A percentile compares a stretch with the other conserved stretches of the same genome.
Conservation (phyloP, 2,113 vertebrate genomes). For the Narcine bancroftii region DNA sequence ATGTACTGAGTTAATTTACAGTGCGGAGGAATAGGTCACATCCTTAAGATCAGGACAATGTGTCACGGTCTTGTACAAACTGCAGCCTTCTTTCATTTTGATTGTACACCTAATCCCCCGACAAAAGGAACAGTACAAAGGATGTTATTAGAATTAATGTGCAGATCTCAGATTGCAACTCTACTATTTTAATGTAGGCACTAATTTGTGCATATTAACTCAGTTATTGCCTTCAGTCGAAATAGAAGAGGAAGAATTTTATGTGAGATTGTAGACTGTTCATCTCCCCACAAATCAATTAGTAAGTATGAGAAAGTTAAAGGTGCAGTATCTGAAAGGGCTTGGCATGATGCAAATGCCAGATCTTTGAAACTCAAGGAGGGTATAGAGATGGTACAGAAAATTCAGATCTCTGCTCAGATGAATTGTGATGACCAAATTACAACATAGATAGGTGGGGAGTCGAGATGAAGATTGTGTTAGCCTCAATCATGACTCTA, state of each 20-base stretch:
- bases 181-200: background rate
- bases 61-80: background rate
- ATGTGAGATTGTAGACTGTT: background rate
- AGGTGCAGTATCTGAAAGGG: background rate
- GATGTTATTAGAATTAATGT: background rate
- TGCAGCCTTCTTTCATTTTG: background rate
- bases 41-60: background rate
- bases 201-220: background rate
- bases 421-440: background rate
- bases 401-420: background rate
- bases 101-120: background rate
- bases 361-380: background rate
- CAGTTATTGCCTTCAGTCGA: background rate
- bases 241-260: background rate
- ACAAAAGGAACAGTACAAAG: background rate
- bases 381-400: background rate
- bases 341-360: background rate
- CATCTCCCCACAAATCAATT: background rate
- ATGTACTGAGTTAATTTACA: background rate
- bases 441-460: too few species aligned
- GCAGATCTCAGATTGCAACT: background rate
- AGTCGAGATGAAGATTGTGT: too few species aligned
- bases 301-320: background rate
- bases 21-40: background rate
- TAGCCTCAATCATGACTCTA: background rate